Evolutionary conservation across 2,797 vertebrate genomes (phyloP).

Genomic region (Coluber constrictor): DNA sequence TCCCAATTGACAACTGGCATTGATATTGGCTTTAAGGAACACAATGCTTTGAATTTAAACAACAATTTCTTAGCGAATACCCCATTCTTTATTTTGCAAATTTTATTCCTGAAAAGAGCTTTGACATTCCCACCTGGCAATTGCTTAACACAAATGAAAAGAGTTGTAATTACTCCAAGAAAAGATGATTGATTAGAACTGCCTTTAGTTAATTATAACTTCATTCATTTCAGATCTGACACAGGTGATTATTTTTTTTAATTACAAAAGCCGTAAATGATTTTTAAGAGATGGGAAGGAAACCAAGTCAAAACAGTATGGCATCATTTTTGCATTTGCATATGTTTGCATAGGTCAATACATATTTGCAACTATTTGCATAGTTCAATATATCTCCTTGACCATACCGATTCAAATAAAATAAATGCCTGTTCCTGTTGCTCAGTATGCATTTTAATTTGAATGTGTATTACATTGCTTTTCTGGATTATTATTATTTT

Average conservation of each 20-base stretch:
- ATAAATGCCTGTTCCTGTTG: not conserved
- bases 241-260: slow-evolving; percentile 33
- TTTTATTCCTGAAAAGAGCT: slow-evolving; percentile 2
- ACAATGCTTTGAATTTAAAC: not conserved
- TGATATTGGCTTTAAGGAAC: not conserved
- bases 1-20: not conserved
- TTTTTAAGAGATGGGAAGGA: slow-evolving; percentile 14
- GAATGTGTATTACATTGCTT: not conserved
- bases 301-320: not conserved
- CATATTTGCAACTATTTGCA: not conserved
- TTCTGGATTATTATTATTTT: not conserved
- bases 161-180: slow-evolving; percentile 41
- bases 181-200: slow-evolving; percentile 32
- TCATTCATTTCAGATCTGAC: slow-evolving; percentile 45
- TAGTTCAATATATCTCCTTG: not conserved
- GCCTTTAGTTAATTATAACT: slow-evolving; percentile 31
- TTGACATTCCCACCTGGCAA: slow-evolving; percentile 27
- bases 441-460: not conserved
- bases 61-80: not conserved
- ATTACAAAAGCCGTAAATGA: not conserved
- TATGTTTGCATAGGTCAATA: not conserved
- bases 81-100: slow-evolving; percentile 20
- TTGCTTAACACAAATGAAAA: slow-evolving; percentile 47
- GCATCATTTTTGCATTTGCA: not conserved
- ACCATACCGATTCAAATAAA: not conserved